phyloP scores from a whole-genome alignment of 2,113 vertebrate species.

The Cyprinodon tularosa region DNA sequence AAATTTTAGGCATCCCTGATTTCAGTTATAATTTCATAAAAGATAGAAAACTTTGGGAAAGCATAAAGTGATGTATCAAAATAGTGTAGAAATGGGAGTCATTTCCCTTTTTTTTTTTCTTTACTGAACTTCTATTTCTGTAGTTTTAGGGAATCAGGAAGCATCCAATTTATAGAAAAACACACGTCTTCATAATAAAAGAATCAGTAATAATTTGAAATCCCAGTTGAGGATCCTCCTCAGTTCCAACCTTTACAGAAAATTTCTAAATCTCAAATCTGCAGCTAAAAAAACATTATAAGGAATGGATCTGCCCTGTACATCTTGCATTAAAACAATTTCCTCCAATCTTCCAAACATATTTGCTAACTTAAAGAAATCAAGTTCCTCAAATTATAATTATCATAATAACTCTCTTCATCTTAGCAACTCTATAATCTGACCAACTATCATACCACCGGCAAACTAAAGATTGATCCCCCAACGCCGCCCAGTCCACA shows the following conservation, averaged over 20 bases:
- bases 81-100: neutral
- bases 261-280: neutral
- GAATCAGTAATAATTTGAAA: neutral
- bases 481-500: constrained; percentile 10
- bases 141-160: neutral
- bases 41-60: neutral
- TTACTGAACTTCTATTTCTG: neutral
- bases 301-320: neutral
- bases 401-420: neutral
- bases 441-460: constrained; percentile 51
- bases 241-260: neutral
- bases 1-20: neutral
- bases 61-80: neutral
- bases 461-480: neutral
- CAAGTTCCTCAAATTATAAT: constrained; percentile 3
- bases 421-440: constrained; percentile 19
- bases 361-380: neutral
- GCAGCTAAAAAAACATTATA: neutral
- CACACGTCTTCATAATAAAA: neutral
- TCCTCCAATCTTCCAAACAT: neutral
- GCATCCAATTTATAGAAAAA: neutral
- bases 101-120: neutral
- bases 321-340: neutral
- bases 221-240: neutral
- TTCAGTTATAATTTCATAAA: neutral